Percentiles rank a stretch among this genome's conserved stretches.
These are phyloP conservation scores for Anastatus disparis DNA, from an alignment of 1,140 invertebrate genomes.

Conservation along the genomic window DNA sequence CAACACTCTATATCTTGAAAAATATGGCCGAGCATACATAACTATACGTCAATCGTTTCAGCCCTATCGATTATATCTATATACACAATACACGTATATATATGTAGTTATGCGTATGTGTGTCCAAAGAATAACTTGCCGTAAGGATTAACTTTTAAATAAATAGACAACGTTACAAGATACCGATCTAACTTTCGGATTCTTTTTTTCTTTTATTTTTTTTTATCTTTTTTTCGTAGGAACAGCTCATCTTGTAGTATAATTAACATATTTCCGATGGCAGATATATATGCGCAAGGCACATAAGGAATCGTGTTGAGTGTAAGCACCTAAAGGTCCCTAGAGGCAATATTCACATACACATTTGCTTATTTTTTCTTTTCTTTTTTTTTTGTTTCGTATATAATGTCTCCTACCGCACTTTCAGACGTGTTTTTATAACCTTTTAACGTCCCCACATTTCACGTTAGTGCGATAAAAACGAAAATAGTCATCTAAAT, in stretches of 20 bases:
- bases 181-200: too few species aligned
- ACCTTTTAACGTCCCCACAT: constrained; percentile 20
- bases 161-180: constrained; percentile 10
- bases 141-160: constrained; percentile 13
- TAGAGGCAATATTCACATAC: background rate
- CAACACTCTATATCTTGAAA: too few species aligned
- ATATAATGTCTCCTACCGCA: background rate
- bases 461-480: constrained; percentile 15
- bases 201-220: background rate
- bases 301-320: constrained; percentile 26
- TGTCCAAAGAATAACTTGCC: background rate
- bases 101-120: background rate
- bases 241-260: constrained; percentile 22
- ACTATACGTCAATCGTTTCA: too few species aligned
- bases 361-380: constrained; percentile 1
- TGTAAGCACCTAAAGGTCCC: background rate
- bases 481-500: constrained; percentile 5
- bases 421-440: constrained; percentile 22
- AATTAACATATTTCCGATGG: constrained; percentile 41
- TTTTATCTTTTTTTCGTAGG: too few species aligned
- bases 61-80: background rate
- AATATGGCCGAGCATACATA: too few species aligned
- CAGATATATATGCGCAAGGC: constrained; percentile 15
- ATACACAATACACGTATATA: background rate
- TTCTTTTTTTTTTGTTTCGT: background rate